Evolutionary conservation across 2,888 invertebrate species (phyloP).

Genomic region (Eilema sororculum): DNA sequence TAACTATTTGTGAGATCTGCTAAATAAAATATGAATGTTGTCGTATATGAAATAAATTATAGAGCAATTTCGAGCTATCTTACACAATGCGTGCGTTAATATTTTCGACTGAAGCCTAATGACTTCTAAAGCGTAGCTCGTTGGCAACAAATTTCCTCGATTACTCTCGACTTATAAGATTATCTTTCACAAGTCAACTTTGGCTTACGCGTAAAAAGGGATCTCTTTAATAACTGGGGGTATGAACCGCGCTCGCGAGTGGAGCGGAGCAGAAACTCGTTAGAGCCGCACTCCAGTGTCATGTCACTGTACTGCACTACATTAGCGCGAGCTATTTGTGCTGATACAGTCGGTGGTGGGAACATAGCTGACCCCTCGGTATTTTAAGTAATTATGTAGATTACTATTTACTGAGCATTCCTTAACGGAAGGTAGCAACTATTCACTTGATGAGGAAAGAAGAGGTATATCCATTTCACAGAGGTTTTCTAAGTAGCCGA

Average conservation of each 20-base stretch:
- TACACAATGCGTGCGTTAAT: neutral
- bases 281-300: conserved; percentile 4
- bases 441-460: neutral
- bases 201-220: neutral
- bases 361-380: neutral
- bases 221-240: conserved; percentile 1
- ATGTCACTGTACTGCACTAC: neutral
- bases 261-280: neutral
- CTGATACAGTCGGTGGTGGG: neutral
- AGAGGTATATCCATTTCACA: neutral
- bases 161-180: neutral
- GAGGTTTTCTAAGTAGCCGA: neutral
- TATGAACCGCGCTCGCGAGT: neutral
- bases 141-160: neutral
- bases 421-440: no score
- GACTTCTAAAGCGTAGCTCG: neutral
- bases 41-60: neutral
- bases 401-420: neutral
- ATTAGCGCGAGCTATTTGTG: neutral
- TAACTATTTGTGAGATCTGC: neutral
- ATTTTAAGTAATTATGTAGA: neutral
- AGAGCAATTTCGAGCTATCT: neutral
- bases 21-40: neutral
- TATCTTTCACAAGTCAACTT: neutral
- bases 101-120: neutral